Percentiles rank a stretch among this genome's conserved stretches.
Evolutionary conservation across 2,113 vertebrate species (phyloP).

Genomic region (Clarias macrocephalus): DNA sequence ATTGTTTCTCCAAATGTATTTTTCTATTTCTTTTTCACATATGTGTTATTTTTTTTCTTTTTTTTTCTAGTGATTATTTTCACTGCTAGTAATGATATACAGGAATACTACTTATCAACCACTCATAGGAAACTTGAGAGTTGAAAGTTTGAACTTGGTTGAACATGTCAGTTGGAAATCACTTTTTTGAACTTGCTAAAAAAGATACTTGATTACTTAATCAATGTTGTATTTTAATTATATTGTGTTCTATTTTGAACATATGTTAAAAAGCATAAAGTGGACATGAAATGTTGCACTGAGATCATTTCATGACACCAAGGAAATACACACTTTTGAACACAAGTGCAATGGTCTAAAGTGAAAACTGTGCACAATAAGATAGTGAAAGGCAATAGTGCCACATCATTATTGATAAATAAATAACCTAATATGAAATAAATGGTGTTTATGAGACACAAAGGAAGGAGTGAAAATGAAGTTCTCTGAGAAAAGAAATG

Average conservation of each 20-base stretch:
- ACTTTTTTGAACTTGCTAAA: background rate
- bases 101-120: background rate
- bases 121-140: background rate
- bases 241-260: too few species aligned
- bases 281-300: background rate
- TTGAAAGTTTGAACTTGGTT: background rate
- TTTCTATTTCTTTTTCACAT: background rate
- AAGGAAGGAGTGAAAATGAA: conserved; percentile 17
- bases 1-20: background rate
- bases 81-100: background rate
- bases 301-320: background rate
- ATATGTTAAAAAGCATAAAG: too few species aligned
- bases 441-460: conserved; percentile 34
- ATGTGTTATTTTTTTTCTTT: background rate
- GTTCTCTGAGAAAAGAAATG: conserved; percentile 9
- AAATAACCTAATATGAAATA: background rate
- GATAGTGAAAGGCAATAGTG: background rate
- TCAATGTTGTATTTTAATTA: background rate
- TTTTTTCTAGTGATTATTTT: background rate
- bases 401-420: background rate
- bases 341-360: background rate
- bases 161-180: background rate
- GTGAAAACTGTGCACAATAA: background rate
- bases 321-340: background rate
- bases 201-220: background rate